Base-by-base conservation (phyloP, 2,797 vertebrate species). In the Echiichthys vipera region DNA sequence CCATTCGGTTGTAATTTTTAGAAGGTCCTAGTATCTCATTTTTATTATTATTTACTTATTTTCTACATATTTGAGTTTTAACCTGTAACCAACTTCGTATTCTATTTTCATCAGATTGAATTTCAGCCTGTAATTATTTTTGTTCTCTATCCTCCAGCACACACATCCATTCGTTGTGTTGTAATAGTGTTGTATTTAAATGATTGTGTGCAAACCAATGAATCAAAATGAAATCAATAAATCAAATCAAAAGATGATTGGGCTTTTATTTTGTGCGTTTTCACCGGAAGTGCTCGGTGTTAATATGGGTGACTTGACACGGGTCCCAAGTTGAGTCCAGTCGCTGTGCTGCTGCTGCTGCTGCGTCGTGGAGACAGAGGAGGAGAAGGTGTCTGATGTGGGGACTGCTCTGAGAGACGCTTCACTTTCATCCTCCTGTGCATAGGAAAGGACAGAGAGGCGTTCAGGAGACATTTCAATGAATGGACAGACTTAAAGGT, bases 311-410 rank as follows among this genome's bases (percentile, higher is more conserved):
- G 0, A 0, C 8, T 36, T 88, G 59, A 80, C 73, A 34, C 29
- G n/a, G 62, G 86, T 90, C 88, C 89, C 84, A 84, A 86, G 68
- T 88, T 76, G 78, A 77, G 77, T 25, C 5, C 5, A 77, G 79
- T 75, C 30, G 22, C 65, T 53, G 70, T 51, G 47, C 55, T 81
- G 87, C 89, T 84, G 92, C 90, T 51, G 47, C 55, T 81, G 87
- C 89, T 84, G 92, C 90, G 83, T 76, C 63, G 66, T 49, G 40
- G 32, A 77, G 71, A 74, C 59, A 55, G 73, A 8, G 61, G 12
- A 36, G 56, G 61, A 67, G 77, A 86, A 65, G 77, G 51, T 74
- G 29, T 32, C 55, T 84, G 67, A 54, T 20, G 36, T 36, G 15
- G 45, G 25, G 5, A 43, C 37, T 46, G 53, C 37, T 55, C 17